These are phyloP conservation scores for Drosophila fulvimacula DNA, from an alignment of 2,888 invertebrate species.

Conservation along the genomic window DNA sequence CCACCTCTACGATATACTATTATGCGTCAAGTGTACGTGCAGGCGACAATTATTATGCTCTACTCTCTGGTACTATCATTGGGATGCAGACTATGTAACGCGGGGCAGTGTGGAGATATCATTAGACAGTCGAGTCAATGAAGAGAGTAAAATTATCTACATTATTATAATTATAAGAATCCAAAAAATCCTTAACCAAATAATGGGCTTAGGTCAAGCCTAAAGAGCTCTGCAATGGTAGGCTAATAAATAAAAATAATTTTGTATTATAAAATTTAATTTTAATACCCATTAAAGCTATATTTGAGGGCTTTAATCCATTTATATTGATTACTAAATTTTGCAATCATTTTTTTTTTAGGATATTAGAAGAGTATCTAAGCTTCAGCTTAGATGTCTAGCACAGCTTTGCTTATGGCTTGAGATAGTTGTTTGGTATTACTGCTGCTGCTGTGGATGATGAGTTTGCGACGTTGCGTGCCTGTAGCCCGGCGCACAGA, in stretches of 20 bases:
- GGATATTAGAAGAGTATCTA: not conserved
- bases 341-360: too few relatives aligned
- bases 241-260: too few relatives aligned
- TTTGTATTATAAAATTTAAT: too few relatives aligned
- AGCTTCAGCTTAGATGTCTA: not conserved
- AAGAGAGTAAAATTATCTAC: too few relatives aligned
- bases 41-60: constrained; percentile 26
- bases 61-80: not conserved
- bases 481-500: constrained; percentile 34
- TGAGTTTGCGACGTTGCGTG: constrained; percentile 59
- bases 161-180: too few relatives aligned
- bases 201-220: too few relatives aligned
- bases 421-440: constrained; percentile 17
- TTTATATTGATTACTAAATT: too few relatives aligned
- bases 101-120: not conserved
- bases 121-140: too few relatives aligned
- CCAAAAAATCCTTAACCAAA: too few relatives aligned
- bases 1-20: not conserved
- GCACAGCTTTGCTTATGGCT: not conserved
- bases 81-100: not conserved
- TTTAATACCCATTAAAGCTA: too few relatives aligned
- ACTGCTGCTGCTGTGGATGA: constrained; percentile 37
- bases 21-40: constrained; percentile 62
- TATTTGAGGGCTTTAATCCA: too few relatives aligned
- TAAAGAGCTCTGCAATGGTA: too few relatives aligned